Evolutionary conservation across 2,888 invertebrate genomes (phyloP).

Genomic region (Eudasyphora cyanicolor): DNA sequence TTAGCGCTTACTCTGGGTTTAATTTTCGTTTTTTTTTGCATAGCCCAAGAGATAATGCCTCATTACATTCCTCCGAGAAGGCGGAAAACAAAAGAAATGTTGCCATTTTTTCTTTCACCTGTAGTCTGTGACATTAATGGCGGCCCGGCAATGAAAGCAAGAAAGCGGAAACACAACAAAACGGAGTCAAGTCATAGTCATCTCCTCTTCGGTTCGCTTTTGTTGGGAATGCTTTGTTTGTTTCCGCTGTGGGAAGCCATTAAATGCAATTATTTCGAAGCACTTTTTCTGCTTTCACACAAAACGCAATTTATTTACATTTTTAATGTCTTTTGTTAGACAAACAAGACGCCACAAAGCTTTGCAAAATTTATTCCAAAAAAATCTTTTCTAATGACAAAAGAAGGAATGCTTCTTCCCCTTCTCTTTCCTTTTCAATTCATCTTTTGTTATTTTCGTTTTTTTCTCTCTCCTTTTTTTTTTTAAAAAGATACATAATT

Average conservation of each 20-base stretch:
- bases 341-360: slow-evolving; percentile 19
- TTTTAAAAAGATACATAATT: background rate
- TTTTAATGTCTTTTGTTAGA: slow-evolving; percentile 62
- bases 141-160: background rate
- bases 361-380: background rate
- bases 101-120: slow-evolving; percentile 58
- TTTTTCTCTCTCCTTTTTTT: too few relatives aligned
- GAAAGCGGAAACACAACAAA: slow-evolving; percentile 12
- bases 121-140: background rate
- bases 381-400: slow-evolving; percentile 43
- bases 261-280: slow-evolving; percentile 69
- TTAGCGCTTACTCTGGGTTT: slow-evolving; percentile 28
- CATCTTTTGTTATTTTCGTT: background rate
- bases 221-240: slow-evolving; percentile 41
- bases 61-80: slow-evolving; percentile 42
- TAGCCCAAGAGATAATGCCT: slow-evolving; percentile 36
- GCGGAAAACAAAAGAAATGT: slow-evolving; percentile 20
- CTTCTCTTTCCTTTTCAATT: background rate
- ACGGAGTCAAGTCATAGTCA: slow-evolving; percentile 28
- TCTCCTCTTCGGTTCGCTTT: background rate
- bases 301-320: slow-evolving; percentile 66
- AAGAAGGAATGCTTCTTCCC: slow-evolving; percentile 29
- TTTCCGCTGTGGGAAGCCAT: slow-evolving; percentile 67
- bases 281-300: slow-evolving; percentile 32
- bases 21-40: slow-evolving; percentile 24